These are phyloP conservation scores for Tachuris rubrigastra DNA, from an alignment of 2,113 vertebrate species.

Conservation along the genomic window DNA sequence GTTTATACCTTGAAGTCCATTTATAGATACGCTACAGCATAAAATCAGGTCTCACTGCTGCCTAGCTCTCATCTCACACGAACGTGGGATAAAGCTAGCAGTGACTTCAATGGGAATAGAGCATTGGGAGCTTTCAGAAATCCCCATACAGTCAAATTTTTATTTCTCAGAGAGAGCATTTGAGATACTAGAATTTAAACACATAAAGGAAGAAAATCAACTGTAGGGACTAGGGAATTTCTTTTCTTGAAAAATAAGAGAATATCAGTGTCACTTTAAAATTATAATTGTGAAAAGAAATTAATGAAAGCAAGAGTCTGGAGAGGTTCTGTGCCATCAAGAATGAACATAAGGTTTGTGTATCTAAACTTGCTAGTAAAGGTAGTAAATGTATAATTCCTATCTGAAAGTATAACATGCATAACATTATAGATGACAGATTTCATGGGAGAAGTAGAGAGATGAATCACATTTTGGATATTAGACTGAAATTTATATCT, in stretches of 20 bases:
- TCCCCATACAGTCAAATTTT: not conserved
- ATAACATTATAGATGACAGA: not conserved
- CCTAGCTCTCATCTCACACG: not conserved
- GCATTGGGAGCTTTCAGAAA: conserved; percentile 11
- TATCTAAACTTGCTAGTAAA: not conserved
- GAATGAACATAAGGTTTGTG: not conserved
- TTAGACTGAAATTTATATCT: not conserved
- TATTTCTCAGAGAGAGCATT: not conserved
- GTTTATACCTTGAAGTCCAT: not conserved
- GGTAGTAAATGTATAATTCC: not conserved
- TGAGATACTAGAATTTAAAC: not conserved
- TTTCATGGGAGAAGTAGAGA: not conserved
- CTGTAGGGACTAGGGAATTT: not conserved
- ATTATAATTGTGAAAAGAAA: not conserved
- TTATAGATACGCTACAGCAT: not conserved
- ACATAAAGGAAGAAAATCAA: not conserved
- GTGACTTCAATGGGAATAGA: not conserved
- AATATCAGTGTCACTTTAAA: not conserved
- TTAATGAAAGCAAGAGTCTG: not conserved
- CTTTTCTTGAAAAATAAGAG: not conserved
- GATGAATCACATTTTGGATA: not conserved
- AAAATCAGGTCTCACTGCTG: not conserved
- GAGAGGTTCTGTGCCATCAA: not conserved
- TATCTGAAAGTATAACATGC: not conserved
- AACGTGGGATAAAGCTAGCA: not conserved